Evolutionary conservation across 2,797 vertebrate genomes (phyloP).

Genomic region (Falco biarmicus): DNA sequence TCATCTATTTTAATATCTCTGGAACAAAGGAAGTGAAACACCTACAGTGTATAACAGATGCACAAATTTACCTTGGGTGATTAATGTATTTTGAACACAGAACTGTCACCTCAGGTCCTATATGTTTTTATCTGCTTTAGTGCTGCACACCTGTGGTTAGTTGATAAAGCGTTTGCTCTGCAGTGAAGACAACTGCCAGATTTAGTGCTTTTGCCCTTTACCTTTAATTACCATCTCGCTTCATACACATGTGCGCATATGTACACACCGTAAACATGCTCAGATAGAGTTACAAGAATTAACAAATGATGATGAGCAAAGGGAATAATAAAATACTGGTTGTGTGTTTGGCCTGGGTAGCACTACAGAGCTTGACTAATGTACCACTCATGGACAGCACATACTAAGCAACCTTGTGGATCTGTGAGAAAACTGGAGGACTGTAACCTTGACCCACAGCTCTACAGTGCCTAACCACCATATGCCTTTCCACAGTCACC

Average conservation of each 20-base stretch:
- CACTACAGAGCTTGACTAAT: not conserved
- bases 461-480: not conserved
- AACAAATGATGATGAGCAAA: not conserved
- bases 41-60: slow-evolving; percentile 43
- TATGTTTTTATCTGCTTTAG: slow-evolving; percentile 43
- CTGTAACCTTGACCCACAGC: not conserved
- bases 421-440: not conserved
- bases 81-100: slow-evolving; percentile 36
- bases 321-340: not conserved
- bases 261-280: not conserved
- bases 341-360: not conserved
- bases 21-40: slow-evolving; percentile 15
- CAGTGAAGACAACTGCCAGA: not conserved
- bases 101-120: slow-evolving; percentile 37
- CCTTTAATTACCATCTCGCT: slow-evolving; percentile 1
- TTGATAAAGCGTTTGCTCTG: slow-evolving; percentile 32
- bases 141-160: not conserved
- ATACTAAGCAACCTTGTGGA: not conserved
- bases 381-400: fast-evolving
- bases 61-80: not conserved
- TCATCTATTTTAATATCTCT: slow-evolving; percentile 3
- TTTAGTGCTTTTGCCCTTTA: not conserved
- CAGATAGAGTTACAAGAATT: not conserved
- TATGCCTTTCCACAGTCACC: not conserved
- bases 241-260: not conserved